Base-by-base conservation (phyloP, 2,888 invertebrate genomes). In the Pachycephus smyrnensis region DNA sequence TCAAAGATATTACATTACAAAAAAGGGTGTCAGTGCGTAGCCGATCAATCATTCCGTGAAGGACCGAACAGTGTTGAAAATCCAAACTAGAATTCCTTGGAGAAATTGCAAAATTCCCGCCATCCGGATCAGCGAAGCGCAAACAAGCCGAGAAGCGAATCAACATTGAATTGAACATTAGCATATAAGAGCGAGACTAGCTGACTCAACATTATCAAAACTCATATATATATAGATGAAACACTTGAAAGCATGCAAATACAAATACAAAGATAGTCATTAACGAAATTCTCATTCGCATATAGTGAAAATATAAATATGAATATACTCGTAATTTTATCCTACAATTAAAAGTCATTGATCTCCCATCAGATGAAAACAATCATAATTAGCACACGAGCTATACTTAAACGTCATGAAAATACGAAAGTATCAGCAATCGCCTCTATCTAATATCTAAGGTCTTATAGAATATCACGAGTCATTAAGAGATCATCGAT, bases 151-250 rank as follows among this genome's bases (percentile, higher is more conserved):
- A 73, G 74, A 75, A 78, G 77, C 79, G 82, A 79, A 80, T 83
- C 79, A 79, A 78, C 76, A 73, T 79, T 77, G 80, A 82, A 80
- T 82, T 80, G 79, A 76, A 80, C 71, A 86, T 86, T 85, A 83
- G 81, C 85, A 84, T 86, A 81, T 74, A 81, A 79, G 83, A 55
- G 55, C 55, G 55, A 23, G 23, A 55, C 55, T 23, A 55, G 55
- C 23, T 55, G 55, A 55, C 55, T 55, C 23, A 55, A 55, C 55
- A 55, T 55, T 55, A 55, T 55, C 23, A 55, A 55, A 55, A 23
- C 55, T 55, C 55, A 15, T 40, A 40, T 40, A 37, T 36, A 12
- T 4, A 23, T 23, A 40, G 9, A 55, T 55, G 4, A 55, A 23
- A 33, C 71, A 71, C 31, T 15, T 9, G 12, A 33, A 23, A 71